These are phyloP conservation scores for Nebria salina DNA, from an alignment of 2,888 invertebrate genomes.

Conservation along the genomic window DNA sequence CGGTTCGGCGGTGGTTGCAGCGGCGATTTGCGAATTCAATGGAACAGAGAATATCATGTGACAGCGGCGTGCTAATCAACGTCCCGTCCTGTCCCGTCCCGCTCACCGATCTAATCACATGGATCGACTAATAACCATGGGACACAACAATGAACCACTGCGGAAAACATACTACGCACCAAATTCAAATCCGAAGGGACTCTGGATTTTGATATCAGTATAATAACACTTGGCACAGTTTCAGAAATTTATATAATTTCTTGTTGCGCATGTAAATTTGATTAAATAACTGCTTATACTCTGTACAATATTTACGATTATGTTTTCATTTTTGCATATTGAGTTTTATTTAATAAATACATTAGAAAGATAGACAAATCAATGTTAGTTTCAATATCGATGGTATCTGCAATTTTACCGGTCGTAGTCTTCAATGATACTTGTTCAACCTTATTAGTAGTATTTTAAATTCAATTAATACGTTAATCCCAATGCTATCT, in stretches of 20 bases:
- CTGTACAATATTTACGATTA: too few relatives aligned
- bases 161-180: neutral
- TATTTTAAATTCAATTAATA: too few relatives aligned
- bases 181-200: neutral
- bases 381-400: too few relatives aligned
- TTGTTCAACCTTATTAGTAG: too few relatives aligned
- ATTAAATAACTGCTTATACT: too few relatives aligned
- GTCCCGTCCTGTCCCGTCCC: neutral
- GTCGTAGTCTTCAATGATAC: too few relatives aligned
- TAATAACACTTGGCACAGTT: neutral
- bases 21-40: slow-evolving; percentile 37
- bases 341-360: too few relatives aligned
- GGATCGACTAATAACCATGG: slow-evolving; percentile 29
- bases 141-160: slow-evolving; percentile 13
- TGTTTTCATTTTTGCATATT: too few relatives aligned
- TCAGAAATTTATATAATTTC: neutral
- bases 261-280: neutral
- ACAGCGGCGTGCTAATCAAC: slow-evolving; percentile 32
- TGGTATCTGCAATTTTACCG: too few relatives aligned
- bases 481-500: too few relatives aligned
- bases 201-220: neutral
- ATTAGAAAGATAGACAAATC: too few relatives aligned
- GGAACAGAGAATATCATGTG: slow-evolving; percentile 38
- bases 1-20: neutral
- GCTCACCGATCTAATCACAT: slow-evolving; percentile 17